Evolutionary conservation across 2,113 vertebrate species (phyloP).

Genomic region (Hyperopisus bebe): DNA sequence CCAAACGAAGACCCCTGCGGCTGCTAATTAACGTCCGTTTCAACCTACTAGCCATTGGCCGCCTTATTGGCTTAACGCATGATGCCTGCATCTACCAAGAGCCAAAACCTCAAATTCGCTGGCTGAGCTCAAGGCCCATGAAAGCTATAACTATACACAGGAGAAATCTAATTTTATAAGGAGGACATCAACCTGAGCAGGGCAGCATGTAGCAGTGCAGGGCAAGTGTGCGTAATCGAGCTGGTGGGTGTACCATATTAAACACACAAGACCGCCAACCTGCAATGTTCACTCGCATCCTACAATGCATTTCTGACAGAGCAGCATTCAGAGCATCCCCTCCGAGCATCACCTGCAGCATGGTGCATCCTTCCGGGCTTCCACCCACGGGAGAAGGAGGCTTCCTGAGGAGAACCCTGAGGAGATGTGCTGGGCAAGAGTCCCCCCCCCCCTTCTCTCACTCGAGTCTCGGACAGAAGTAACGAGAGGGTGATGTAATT

Average conservation of each 20-base stretch:
- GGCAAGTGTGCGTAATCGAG: not conserved
- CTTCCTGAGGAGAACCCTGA: not conserved
- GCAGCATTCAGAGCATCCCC: not conserved
- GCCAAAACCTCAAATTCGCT: not conserved
- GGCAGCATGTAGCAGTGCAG: not conserved
- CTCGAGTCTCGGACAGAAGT: not conserved
- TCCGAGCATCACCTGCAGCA: not conserved
- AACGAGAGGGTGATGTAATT: not conserved
- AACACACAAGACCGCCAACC: not conserved
- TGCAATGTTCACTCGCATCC: not conserved
- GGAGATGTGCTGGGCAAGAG: not conserved
- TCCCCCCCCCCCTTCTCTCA: not conserved
- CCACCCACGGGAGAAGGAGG: not conserved
- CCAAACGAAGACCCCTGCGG: not conserved
- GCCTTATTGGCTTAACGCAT: not conserved
- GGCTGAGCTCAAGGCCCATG: not conserved
- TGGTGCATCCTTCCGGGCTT: not conserved
- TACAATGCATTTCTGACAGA: not conserved
- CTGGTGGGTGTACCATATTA: not conserved
- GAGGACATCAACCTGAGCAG: not conserved
- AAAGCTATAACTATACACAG: not conserved
- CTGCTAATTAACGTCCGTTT: not conserved
- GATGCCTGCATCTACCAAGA: not conserved
- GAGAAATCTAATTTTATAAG: not conserved
- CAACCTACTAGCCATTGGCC: not conserved